These are phyloP conservation scores for Platycheirus albimanus DNA, from an alignment of 2,888 invertebrate genomes.

Conservation along the genomic window DNA sequence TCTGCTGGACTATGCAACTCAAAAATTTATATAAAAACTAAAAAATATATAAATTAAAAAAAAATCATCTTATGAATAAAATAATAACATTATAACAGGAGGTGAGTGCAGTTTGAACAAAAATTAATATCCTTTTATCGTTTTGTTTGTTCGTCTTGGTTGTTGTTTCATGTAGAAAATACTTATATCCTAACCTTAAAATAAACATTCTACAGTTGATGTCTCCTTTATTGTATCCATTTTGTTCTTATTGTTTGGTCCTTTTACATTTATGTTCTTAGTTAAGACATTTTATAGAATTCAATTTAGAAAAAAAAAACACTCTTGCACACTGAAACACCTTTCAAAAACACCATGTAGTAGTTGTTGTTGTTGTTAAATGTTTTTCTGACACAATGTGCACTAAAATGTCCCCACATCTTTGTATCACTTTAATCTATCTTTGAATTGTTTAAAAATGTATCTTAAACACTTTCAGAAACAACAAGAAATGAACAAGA, in stretches of 20 bases:
- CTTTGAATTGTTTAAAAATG: not conserved
- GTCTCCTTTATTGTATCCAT: not conserved
- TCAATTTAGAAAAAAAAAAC: not conserved
- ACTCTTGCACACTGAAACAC: slow-evolving; percentile 41
- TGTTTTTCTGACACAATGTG: slow-evolving; percentile 37
- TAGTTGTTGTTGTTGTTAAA: too few relatives aligned
- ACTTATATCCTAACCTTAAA: not conserved
- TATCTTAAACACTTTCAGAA: slow-evolving; percentile 84
- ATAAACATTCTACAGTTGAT: not conserved
- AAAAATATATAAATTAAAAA: slow-evolving; percentile 31
- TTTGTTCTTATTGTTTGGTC: not conserved
- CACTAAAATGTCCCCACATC: slow-evolving; percentile 55
- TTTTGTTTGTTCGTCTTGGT: slow-evolving; percentile 31
- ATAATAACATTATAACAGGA: slow-evolving; percentile 69
- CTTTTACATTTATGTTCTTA: too few relatives aligned
- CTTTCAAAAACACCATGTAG: not conserved
- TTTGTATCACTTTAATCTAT: not conserved
- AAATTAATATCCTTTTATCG: slow-evolving; percentile 16
- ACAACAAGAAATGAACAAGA: slow-evolving; percentile 92
- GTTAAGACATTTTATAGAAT: not conserved
- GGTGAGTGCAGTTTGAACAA: slow-evolving; percentile 68
- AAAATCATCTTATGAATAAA: slow-evolving; percentile 65
- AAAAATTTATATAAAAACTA: slow-evolving; percentile 27
- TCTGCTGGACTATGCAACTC: slow-evolving; percentile 71
- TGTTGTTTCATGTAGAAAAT: slow-evolving; percentile 39